A percentile compares a stretch with the other conserved stretches of the same genome.
phyloP scores from a whole-genome alignment of 2,888 invertebrate species.

The Copidosoma aretas region DNA sequence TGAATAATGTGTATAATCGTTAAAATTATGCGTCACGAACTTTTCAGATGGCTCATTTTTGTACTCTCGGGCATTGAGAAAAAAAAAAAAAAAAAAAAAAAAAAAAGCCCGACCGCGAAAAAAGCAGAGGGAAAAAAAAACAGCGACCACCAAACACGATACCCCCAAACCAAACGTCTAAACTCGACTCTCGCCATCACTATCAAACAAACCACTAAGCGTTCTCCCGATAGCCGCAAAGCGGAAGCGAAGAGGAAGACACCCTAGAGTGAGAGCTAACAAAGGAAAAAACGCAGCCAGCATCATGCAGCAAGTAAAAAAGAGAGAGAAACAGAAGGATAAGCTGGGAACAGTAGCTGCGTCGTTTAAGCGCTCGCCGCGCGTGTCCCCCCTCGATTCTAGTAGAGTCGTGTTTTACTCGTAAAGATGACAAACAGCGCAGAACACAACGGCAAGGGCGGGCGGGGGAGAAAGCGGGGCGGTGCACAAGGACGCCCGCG shows the following conservation, averaged over 20 bases:
- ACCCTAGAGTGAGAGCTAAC: not conserved
- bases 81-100: no score
- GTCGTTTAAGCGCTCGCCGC: slow-evolving; percentile 11
- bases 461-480: not conserved
- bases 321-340: not conserved
- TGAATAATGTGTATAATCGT: no score
- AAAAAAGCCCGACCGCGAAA: no score
- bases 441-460: not conserved
- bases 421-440: slow-evolving; percentile 37
- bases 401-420: slow-evolving; percentile 32
- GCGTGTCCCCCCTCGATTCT: slow-evolving; percentile 31
- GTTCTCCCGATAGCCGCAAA: not conserved
- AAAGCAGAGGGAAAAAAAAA: no score
- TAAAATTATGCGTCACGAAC: no score
- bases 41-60: no score
- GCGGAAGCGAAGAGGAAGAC: slow-evolving; percentile 1
- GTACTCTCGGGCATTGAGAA: no score
- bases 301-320: not conserved
- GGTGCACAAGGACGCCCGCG: not conserved
- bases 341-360: not conserved
- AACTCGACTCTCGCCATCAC: no score
- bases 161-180: no score
- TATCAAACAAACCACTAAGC: no score
- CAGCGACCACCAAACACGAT: no score
- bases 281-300: not conserved